phyloP scores from a whole-genome alignment of 1,140 invertebrate genomes.

The Platyura marginata region DNA sequence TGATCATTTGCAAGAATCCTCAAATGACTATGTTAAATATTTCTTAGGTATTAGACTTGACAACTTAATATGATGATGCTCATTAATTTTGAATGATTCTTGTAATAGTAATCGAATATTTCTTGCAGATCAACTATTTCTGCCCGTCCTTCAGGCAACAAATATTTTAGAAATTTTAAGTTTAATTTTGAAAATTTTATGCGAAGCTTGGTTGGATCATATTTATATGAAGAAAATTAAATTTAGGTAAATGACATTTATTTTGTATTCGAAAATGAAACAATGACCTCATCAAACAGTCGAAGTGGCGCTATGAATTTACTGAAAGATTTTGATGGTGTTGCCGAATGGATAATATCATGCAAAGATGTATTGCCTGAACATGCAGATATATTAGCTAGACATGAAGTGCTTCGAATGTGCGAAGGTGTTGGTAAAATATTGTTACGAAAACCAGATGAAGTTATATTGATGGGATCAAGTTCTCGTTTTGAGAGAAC shows the following conservation, averaged over 20 bases:
- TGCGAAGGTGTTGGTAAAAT: constrained; percentile 65
- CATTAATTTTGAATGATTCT: too few species aligned
- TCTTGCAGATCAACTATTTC: constrained; percentile 45
- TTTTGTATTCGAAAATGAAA: background rate
- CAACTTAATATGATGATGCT: too few species aligned
- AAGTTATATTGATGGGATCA: constrained; percentile 25
- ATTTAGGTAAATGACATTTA: constrained; percentile 36
- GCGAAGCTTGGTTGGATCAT: constrained; percentile 68
- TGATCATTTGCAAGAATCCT: constrained; percentile 8
- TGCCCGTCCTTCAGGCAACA: constrained; percentile 51
- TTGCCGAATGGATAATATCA: constrained; percentile 44
- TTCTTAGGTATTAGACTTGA: constrained; percentile 12
- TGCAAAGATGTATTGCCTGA: constrained; percentile 33
- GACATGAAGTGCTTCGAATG: constrained; percentile 53
- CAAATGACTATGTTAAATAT: constrained; percentile 17
- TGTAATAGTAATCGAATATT: too few species aligned
- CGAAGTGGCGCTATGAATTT: constrained; percentile 35
- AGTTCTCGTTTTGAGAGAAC: background rate
- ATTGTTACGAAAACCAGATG: constrained; percentile 51
- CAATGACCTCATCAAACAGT: too few species aligned
- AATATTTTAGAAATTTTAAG: constrained; percentile 49
- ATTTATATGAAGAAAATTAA: constrained; percentile 62
- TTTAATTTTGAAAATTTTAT: constrained; percentile 58
- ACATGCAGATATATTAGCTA: constrained; percentile 42
- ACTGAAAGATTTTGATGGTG: constrained; percentile 52